phyloP scores from a whole-genome alignment of 2,113 vertebrate species.

The Serinus canaria region DNA sequence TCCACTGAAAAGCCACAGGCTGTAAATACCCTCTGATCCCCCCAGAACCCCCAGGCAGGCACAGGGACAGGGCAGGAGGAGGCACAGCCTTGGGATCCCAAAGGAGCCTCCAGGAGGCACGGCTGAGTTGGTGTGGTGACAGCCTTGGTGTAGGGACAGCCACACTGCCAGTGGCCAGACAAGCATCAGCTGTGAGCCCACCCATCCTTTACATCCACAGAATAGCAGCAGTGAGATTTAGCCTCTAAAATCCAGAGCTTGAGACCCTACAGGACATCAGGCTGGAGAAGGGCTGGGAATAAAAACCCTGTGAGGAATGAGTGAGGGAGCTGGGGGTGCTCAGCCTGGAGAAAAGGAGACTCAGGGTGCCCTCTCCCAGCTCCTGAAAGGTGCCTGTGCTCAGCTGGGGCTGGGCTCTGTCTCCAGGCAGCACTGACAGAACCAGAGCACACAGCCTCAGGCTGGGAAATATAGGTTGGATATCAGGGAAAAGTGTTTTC shows the following conservation, averaged over 20 bases:
- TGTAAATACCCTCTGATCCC: background rate
- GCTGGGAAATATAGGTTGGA: too few species aligned
- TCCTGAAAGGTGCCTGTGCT: too few species aligned
- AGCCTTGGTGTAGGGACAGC: background rate
- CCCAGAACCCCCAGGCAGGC: background rate
- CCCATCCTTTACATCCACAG: background rate
- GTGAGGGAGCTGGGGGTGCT: background rate
- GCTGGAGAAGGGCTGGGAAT: background rate
- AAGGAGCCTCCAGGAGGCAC: accelerated
- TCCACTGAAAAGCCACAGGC: accelerated
- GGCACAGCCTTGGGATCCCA: background rate
- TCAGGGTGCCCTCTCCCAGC: too few species aligned
- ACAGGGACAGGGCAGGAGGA: background rate
- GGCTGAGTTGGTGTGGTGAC: background rate
- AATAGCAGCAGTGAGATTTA: background rate
- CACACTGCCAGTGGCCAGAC: accelerated
- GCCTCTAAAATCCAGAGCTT: background rate
- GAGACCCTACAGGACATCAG: background rate
- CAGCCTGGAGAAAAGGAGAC: background rate
- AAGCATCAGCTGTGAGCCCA: background rate
- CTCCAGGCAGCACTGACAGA: too few species aligned
- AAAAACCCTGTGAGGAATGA: background rate
- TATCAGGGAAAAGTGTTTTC: too few species aligned
- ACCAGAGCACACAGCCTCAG: too few species aligned
- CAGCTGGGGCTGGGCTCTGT: too few species aligned